Evolutionary conservation across 2,113 vertebrate genomes (phyloP).

Genomic region (Lipophrys pholis): DNA sequence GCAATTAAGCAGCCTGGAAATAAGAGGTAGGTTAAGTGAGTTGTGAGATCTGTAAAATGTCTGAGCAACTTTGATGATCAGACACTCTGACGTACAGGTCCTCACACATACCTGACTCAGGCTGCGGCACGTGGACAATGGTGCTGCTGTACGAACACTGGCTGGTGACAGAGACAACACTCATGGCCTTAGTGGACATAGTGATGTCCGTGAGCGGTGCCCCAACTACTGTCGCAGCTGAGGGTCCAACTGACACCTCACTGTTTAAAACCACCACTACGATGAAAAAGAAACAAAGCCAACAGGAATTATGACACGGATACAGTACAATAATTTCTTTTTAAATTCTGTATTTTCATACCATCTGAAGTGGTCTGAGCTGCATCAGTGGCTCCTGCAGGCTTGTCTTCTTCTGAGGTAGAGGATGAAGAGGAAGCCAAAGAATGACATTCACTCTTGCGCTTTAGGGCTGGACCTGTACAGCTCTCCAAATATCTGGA

Average conservation of each 20-base stretch:
- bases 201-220: slow-evolving; percentile 83
- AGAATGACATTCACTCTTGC: slow-evolving; percentile 86
- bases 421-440: slow-evolving; percentile 86
- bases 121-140: slow-evolving; percentile 86
- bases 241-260: slow-evolving; percentile 63
- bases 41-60: not conserved
- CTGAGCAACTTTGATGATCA: slow-evolving; percentile 8
- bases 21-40: not conserved
- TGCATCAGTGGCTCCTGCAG: slow-evolving; percentile 55
- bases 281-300: slow-evolving; percentile 36
- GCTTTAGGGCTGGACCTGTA: slow-evolving; percentile 86
- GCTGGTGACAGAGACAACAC: slow-evolving; percentile 87
- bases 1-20: too few species aligned
- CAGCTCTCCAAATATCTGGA: slow-evolving; percentile 90
- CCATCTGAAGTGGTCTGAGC: slow-evolving; percentile 71
- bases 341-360: slow-evolving; percentile 59
- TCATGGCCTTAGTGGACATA: slow-evolving; percentile 85
- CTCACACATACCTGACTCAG: slow-evolving; percentile 85
- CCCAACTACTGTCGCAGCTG: slow-evolving; percentile 74
- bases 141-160: slow-evolving; percentile 92
- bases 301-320: not conserved
- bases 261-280: slow-evolving; percentile 72
- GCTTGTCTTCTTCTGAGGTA: slow-evolving; percentile 87
- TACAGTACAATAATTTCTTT: not conserved
- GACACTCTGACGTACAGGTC: not conserved